Evolutionary conservation across 2,113 vertebrate species (phyloP).

Genomic region (Steatornis caripensis): DNA sequence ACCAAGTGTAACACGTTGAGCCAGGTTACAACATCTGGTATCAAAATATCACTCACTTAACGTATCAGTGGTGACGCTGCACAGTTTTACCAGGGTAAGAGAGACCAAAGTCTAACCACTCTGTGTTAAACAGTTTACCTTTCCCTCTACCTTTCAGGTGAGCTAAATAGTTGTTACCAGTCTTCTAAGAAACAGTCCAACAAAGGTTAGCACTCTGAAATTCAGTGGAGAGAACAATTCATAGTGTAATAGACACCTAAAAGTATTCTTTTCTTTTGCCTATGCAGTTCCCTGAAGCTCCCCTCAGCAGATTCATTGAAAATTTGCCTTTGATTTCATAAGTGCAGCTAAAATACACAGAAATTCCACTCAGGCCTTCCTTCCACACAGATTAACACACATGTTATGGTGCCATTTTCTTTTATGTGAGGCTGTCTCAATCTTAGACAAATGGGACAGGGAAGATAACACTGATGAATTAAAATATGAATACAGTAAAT

Average conservation of each 20-base stretch:
- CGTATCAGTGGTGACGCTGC: not conserved
- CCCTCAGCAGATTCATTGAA: not conserved
- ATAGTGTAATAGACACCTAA: not conserved
- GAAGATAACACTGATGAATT: not conserved
- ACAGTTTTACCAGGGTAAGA: accelerated
- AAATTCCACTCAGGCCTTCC: not conserved
- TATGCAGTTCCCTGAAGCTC: not conserved
- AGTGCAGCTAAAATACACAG: not conserved
- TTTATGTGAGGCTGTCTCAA: not conserved
- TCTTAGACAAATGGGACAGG: not conserved
- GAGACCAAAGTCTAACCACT: not conserved
- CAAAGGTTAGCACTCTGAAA: not conserved
- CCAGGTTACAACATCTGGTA: not conserved
- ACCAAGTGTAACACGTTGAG: not conserved
- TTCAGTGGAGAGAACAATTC: not conserved
- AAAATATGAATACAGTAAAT: not conserved
- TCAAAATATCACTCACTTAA: not conserved
- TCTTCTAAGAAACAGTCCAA: not conserved
- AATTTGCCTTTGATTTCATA: not conserved
- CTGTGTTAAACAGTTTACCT: not conserved
- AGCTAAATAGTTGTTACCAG: not conserved
- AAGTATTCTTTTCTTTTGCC: not conserved
- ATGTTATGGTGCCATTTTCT: not conserved
- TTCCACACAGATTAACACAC: not conserved
- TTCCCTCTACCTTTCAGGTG: not conserved